Conservation (phyloP, 1,140 invertebrate species). For the Caerostris extrusa region DNA sequence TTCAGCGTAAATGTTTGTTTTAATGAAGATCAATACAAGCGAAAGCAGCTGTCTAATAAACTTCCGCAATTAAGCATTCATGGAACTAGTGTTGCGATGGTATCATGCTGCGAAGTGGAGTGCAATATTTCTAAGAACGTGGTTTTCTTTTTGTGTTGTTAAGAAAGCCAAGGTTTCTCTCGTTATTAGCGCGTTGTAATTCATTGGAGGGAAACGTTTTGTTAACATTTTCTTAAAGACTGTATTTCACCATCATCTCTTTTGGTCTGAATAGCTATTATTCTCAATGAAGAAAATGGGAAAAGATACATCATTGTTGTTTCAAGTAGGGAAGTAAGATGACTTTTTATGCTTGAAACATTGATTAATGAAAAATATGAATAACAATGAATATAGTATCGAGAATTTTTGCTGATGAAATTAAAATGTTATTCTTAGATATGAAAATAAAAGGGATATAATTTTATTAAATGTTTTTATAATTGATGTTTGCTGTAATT, state of each 20-base stretch:
- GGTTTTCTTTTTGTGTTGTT: not conserved
- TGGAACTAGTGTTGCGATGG: not conserved
- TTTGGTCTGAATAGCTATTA: not conserved
- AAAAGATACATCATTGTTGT: too few relatives aligned
- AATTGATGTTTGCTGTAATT: too few relatives aligned
- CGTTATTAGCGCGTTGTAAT: not conserved
- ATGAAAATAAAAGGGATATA: too few relatives aligned
- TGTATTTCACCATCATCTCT: not conserved
- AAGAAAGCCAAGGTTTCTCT: not conserved
- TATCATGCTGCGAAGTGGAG: not conserved
- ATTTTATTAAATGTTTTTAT: too few relatives aligned
- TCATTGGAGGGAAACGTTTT: not conserved
- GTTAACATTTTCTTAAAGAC: not conserved
- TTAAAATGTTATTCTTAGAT: too few relatives aligned
- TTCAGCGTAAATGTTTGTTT: not conserved
- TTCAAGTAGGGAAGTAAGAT: too few relatives aligned
- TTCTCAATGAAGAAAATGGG: too few relatives aligned
- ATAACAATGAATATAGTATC: too few relatives aligned
- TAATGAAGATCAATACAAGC: not conserved
- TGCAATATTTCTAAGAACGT: too few relatives aligned
- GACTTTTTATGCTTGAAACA: too few relatives aligned
- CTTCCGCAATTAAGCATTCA: not conserved
- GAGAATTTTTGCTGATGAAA: too few relatives aligned
- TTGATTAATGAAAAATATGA: too few relatives aligned
- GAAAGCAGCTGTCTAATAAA: not conserved